A percentile compares a stretch with the other conserved stretches of the same genome.
Evolutionary conservation across 2,888 invertebrate genomes (phyloP).

Genomic region (Oscheius myriophilus): DNA sequence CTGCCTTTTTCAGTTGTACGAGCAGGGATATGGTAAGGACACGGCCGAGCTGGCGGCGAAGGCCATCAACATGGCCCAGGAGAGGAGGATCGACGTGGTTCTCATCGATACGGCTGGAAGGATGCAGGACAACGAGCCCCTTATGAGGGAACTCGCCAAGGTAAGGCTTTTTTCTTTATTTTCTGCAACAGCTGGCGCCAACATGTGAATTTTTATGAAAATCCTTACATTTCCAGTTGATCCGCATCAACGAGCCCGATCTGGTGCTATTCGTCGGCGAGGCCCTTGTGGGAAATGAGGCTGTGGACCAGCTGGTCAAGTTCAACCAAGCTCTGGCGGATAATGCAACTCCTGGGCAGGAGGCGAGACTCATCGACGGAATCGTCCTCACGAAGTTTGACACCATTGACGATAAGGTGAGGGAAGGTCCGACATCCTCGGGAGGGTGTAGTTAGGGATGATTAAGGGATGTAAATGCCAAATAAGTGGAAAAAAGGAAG

Average conservation of each 20-base stretch:
- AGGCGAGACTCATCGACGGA: slow-evolving; percentile 94
- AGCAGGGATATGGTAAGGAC: slow-evolving; percentile 98
- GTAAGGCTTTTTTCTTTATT: slow-evolving; percentile 71
- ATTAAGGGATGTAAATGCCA: no score
- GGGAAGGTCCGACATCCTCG: neutral
- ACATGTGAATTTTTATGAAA: neutral
- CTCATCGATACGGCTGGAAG: slow-evolving; percentile 99
- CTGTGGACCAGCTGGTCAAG: slow-evolving; percentile 97
- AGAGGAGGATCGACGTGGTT: slow-evolving; percentile 86
- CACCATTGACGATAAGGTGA: slow-evolving; percentile 97
- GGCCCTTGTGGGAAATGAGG: slow-evolving; percentile 99
- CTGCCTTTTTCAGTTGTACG: slow-evolving; percentile 84
- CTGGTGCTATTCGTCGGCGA: slow-evolving; percentile 99
- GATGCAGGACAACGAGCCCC: slow-evolving; percentile 99
- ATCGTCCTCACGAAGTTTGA: slow-evolving; percentile 99
- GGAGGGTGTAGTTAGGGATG: no score
- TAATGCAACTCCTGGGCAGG: slow-evolving; percentile 79
- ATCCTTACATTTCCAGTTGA: slow-evolving; percentile 76
- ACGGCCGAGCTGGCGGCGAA: slow-evolving; percentile 98
- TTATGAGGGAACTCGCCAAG: slow-evolving; percentile 97
- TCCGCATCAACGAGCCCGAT: slow-evolving; percentile 96
- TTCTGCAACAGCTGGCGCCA: no score
- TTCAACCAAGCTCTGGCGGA: slow-evolving; percentile 95
- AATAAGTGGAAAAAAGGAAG: no score
- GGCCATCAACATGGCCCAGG: slow-evolving; percentile 80